These are phyloP conservation scores for Trachelus iudaicus DNA, from an alignment of 2,888 invertebrate genomes.

Conservation along the genomic window DNA sequence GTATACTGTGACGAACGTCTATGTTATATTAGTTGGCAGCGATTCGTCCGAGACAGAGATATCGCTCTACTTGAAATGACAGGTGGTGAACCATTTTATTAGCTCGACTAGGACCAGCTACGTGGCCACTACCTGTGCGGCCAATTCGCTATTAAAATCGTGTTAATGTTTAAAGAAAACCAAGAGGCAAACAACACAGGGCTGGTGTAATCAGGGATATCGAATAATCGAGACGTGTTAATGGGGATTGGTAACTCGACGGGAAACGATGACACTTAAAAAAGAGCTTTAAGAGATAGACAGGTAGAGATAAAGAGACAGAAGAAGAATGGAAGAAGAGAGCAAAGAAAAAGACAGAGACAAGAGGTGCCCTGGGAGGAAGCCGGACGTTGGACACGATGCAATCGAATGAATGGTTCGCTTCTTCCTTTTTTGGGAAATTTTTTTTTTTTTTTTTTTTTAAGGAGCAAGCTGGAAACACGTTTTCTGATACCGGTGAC, in stretches of 20 bases:
- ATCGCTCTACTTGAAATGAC: not conserved
- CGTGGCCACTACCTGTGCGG: too few relatives aligned
- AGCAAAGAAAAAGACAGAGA: too few relatives aligned
- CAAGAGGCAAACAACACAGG: slow-evolving; percentile 63
- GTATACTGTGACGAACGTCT: not conserved
- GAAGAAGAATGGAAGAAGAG: slow-evolving; percentile 15
- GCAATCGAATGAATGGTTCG: too few relatives aligned
- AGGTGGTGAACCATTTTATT: too few relatives aligned
- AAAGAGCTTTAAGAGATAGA: slow-evolving; percentile 4
- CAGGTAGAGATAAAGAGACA: slow-evolving; percentile 23
- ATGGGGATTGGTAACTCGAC: not conserved
- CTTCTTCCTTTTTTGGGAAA: too few relatives aligned
- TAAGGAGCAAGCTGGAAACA: too few relatives aligned
- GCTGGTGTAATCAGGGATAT: not conserved
- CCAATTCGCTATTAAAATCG: slow-evolving; percentile 23
- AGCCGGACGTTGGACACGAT: too few relatives aligned
- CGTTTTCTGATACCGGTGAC: too few relatives aligned
- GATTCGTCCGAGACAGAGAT: not conserved
- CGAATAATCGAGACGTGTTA: not conserved
- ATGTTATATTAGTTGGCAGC: slow-evolving; percentile 3
- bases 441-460: too few relatives aligned
- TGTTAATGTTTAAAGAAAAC: slow-evolving; percentile 60
- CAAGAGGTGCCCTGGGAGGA: too few relatives aligned
- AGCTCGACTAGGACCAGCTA: too few relatives aligned
- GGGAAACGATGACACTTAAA: too few relatives aligned